Evolutionary conservation across 2,797 vertebrate species (phyloP).

Genomic region (Darevskia nairensis): DNA sequence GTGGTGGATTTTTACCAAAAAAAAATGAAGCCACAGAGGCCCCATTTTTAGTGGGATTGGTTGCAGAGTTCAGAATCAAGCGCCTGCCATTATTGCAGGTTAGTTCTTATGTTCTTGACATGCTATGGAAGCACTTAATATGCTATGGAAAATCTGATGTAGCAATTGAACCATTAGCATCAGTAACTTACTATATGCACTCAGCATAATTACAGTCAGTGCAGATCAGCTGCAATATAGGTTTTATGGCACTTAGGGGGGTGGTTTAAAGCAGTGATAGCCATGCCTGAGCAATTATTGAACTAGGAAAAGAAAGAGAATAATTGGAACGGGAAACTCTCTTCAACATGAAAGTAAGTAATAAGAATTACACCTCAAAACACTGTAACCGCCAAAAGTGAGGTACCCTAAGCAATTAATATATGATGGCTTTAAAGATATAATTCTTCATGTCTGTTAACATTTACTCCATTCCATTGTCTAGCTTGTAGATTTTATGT

Average conservation of each 20-base stretch:
- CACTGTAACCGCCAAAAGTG: background rate
- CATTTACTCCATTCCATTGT: background rate
- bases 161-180: slow-evolving; percentile 26
- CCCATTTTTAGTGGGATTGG: too few species aligned
- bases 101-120: slow-evolving; percentile 4
- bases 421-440: background rate
- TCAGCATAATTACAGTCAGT: slow-evolving; percentile 35
- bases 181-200: slow-evolving; percentile 22
- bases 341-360: background rate
- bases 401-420: background rate
- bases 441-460: background rate
- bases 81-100: too few species aligned
- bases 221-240: slow-evolving; percentile 25
- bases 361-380: slow-evolving; percentile 1
- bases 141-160: slow-evolving; percentile 4
- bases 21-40: too few species aligned
- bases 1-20: too few species aligned
- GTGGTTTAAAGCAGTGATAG: slow-evolving; percentile 34
- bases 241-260: slow-evolving; percentile 30
- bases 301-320: slow-evolving; percentile 12
- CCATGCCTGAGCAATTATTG: slow-evolving; percentile 23
- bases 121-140: background rate
- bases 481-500: background rate
- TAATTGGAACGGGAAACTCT: background rate
- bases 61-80: too few species aligned